Conservation (phyloP, 2,888 invertebrate genomes). For the Synergus umbraculus region DNA sequence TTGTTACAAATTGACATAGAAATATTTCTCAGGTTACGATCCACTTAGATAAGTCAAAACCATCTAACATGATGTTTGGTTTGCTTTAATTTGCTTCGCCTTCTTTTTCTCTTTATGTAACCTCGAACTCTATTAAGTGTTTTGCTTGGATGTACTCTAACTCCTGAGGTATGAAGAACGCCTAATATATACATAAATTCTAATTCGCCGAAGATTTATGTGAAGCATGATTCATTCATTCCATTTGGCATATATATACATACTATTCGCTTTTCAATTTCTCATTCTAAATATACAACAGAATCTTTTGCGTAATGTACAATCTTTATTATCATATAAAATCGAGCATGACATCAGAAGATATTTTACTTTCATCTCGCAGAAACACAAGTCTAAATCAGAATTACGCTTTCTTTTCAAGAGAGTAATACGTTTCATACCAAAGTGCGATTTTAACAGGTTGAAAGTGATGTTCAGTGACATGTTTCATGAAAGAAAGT, state of each 20-base stretch:
- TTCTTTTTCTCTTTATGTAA: neutral
- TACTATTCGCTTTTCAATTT: neutral
- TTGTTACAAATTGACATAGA: conserved; percentile 9
- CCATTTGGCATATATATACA: neutral
- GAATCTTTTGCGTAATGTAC: neutral
- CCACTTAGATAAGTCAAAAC: conserved; percentile 2
- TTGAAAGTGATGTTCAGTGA: conserved; percentile 29
- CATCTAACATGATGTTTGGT: neutral
- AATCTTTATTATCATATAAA: neutral
- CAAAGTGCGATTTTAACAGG: neutral
- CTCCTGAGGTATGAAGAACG: neutral
- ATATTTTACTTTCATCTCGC: neutral
- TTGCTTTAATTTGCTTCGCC: neutral
- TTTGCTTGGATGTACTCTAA: neutral
- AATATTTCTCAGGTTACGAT: conserved; percentile 4
- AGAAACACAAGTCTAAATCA: neutral
- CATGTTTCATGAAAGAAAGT: conserved; percentile 21
- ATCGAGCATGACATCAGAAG: neutral
- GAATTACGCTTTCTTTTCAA: neutral
- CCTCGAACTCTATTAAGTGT: neutral
- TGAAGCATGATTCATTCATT: neutral
- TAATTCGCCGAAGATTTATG: neutral
- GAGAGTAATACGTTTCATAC: neutral
- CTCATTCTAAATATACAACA: neutral
- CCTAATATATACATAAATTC: neutral